Base-by-base conservation (phyloP, 2,888 invertebrate species). In the Tiliacea aurago region DNA sequence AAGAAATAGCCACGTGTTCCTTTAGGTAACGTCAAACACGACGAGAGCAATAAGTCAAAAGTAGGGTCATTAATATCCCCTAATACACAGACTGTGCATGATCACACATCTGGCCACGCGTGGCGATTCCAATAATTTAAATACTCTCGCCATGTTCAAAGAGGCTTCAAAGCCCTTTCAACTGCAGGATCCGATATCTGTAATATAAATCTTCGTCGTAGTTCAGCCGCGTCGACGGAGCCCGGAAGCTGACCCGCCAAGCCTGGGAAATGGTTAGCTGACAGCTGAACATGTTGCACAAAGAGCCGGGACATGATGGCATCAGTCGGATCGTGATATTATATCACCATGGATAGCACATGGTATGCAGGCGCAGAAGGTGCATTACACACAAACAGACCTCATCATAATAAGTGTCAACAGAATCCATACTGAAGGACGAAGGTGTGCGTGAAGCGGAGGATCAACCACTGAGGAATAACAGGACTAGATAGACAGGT, bases 191-290 rank as follows among this genome's bases (percentile, higher is more conserved):
- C 5, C 3, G 23, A 20, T 51, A 76, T 76, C 69, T 47, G 23
- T 33, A 13, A 41, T 7, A n/a, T 18, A n/a, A 53, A 76, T 66
- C 2, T 61, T 33, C 2, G 20, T 20, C 43, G 45, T 13, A 71
- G 20, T 28, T 72, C 45, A 58, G 37, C n/a, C 53, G 18, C 76
- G n/a, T 37, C 20, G 41, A 18, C 28, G 9, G 13, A 20, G 20
- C 55, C 76, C 71, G 81, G 81, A 76, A 76, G 66, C 49, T 47
- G 66, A 49, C 28, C 28, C 49, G 28, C 28, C 15, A 33, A 20
- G 58, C 56, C 78, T 78, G 82, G 81, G 81, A 78, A 80, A 58
- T 45, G 55, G 59, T 63, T 45, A 63, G 23, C 11, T 20, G 67
- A 55, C 41, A 53, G 53, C 59, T 33, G 49, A 67, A 78, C 70